Evolutionary conservation across 2,888 invertebrate species (phyloP), one percentile per base, ranked within the genome.

Genomic region (Tillus elongatus): DNA sequence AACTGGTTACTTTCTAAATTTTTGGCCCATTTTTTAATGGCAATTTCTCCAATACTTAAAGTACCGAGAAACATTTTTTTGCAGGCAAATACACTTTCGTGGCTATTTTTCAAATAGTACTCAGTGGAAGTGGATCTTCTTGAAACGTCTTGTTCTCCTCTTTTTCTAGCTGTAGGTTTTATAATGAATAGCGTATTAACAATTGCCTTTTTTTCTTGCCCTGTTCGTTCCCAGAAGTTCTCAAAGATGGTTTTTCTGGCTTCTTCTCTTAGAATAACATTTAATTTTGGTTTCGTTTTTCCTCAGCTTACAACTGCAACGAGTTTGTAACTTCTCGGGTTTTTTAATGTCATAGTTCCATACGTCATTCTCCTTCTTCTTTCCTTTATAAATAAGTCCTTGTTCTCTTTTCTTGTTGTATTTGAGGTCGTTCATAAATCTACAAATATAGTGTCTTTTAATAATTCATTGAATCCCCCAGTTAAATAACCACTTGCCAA

Each of bases 241-340:
- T 19, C 24, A n/a, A 19, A 19, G 6, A 19, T 19, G 6, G 6
- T n/a, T 19, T 19, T 6, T 19, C 24, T 19, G n/a, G 24, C 24
- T 8, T 19, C n/a, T 19, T 19, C 24, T 8, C n/a, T 19, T 19
- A n/a, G 24, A 19, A n/a, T 6, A 19, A 19, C 24, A 19, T 19
- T 19, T 19, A 8, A 19, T 8, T 19, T 19, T 19, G 6, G n/a
- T n/a, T n/a, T n/a, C n/a, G 24, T 19, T 19, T 6, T 19, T n/a
- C 24, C 24, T 19, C 24, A 19, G n/a, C 24, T 19, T 19, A n/a
- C 24, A 19, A n/a, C 24, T 19, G n/a, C 24, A 19, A 19, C 24
- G 24, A 19, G 24, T 6, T 19, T 19, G 6, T n/a, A 19, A 19
- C n/a, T 19, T 19, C 6, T 6, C n/a, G n/a, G 24, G 24, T n/a